Evolutionary conservation across 1,140 invertebrate species (phyloP).

Genomic region (Arion vulgaris): DNA sequence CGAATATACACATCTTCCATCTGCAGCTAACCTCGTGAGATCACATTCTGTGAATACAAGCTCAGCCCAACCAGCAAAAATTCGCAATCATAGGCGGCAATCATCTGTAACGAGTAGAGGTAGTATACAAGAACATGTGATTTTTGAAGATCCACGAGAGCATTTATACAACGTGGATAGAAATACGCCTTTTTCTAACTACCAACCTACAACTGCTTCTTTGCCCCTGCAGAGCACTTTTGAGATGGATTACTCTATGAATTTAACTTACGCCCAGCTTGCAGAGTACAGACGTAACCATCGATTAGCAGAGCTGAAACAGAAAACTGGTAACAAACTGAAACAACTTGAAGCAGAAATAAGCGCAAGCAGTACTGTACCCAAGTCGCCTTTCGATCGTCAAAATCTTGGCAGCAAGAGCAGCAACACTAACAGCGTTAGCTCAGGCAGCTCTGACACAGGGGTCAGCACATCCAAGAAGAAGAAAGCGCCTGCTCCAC

Average conservation of each 20-base stretch:
- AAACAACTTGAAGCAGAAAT: slow-evolving; percentile 48
- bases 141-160: slow-evolving; percentile 56
- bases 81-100: slow-evolving; percentile 45
- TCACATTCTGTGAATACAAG: not conserved
- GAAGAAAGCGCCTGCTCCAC: slow-evolving; percentile 50
- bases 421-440: slow-evolving; percentile 34
- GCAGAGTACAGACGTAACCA: slow-evolving; percentile 52
- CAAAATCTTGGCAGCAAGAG: slow-evolving; percentile 27
- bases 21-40: not conserved
- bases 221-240: slow-evolving; percentile 57
- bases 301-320: slow-evolving; percentile 46
- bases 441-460: slow-evolving; percentile 45
- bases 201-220: slow-evolving; percentile 44
- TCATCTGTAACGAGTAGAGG: slow-evolving; percentile 44
- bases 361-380: slow-evolving; percentile 36
- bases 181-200: slow-evolving; percentile 49
- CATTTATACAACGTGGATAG: slow-evolving; percentile 51
- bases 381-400: slow-evolving; percentile 45
- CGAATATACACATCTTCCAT: not conserved
- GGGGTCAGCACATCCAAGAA: slow-evolving; percentile 57
- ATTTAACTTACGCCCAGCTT: slow-evolving; percentile 58
- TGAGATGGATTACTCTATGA: slow-evolving; percentile 55
- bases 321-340: slow-evolving; percentile 50
- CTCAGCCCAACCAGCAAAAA: not conserved
- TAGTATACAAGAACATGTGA: slow-evolving; percentile 45